Evolutionary conservation across 2,888 invertebrate genomes (phyloP).

Genomic region (Tenthredo distinguenda): DNA sequence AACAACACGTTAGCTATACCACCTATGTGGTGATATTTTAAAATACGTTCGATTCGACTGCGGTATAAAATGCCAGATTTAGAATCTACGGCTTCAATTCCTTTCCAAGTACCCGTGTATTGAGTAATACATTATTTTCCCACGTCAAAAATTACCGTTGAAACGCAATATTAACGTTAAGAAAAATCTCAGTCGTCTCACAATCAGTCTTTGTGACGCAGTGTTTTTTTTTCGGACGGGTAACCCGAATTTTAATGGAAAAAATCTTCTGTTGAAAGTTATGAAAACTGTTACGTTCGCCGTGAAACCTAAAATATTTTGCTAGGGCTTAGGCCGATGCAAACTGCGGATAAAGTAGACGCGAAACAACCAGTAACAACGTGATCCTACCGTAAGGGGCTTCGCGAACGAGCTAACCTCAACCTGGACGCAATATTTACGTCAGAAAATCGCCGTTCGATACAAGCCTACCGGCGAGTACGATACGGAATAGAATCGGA

Average conservation of each 20-base stretch:
- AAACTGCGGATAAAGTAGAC: not conserved
- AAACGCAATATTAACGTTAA: not conserved
- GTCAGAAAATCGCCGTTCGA: not conserved
- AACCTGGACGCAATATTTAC: slow-evolving; percentile 25
- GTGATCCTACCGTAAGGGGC: not conserved
- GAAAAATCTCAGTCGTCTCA: not conserved
- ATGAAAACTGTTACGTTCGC: not conserved
- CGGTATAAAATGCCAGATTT: too few relatives aligned
- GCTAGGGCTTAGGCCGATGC: not conserved
- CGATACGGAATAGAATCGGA: not conserved
- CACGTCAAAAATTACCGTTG: not conserved
- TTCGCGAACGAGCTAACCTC: slow-evolving; percentile 28
- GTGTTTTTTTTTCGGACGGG: not conserved
- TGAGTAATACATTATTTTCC: not conserved
- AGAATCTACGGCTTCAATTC: not conserved
- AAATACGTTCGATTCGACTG: not conserved
- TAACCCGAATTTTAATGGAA: not conserved
- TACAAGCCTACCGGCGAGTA: too few relatives aligned
- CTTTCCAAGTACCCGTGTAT: not conserved
- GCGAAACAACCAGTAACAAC: not conserved
- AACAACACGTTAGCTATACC: not conserved
- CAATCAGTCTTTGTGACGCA: not conserved
- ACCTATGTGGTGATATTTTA: not conserved
- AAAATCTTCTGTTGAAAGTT: not conserved
- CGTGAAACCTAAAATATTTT: not conserved